Percentiles rank a stretch among this genome's conserved stretches.
Conservation (phyloP, 2,797 vertebrate species). For the Capromys pilorides region DNA sequence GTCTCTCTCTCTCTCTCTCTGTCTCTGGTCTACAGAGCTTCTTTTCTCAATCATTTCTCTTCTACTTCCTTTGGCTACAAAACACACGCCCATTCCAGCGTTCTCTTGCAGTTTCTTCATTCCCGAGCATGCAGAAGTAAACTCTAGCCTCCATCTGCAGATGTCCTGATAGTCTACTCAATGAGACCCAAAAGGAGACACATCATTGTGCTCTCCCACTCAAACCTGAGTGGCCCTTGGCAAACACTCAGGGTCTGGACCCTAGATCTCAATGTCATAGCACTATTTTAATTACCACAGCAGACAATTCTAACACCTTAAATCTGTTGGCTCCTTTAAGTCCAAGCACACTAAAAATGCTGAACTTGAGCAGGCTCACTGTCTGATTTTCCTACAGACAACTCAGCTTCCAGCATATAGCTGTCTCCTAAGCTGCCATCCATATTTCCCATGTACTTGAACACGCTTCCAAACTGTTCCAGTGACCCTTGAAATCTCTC, state of each 20-base stretch:
- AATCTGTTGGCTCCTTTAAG: neutral
- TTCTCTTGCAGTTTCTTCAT: neutral
- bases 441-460: neutral
- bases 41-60: neutral
- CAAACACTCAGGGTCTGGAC: neutral
- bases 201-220: neutral
- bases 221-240: neutral
- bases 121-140: neutral
- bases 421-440: neutral
- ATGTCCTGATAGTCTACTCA: neutral
- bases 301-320: neutral
- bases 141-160: neutral
- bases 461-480: neutral
- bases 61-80: neutral
- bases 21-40: neutral
- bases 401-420: neutral
- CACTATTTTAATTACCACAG: neutral
- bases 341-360: neutral
- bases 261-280: neutral
- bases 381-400: neutral
- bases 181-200: neutral
- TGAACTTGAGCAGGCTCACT: neutral
- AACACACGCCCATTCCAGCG: neutral
- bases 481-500: neutral
- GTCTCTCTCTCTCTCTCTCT: too few relatives aligned